Evolutionary conservation across 2,888 invertebrate species (phyloP).

Genomic region (Agonopterix subpropinquella): DNA sequence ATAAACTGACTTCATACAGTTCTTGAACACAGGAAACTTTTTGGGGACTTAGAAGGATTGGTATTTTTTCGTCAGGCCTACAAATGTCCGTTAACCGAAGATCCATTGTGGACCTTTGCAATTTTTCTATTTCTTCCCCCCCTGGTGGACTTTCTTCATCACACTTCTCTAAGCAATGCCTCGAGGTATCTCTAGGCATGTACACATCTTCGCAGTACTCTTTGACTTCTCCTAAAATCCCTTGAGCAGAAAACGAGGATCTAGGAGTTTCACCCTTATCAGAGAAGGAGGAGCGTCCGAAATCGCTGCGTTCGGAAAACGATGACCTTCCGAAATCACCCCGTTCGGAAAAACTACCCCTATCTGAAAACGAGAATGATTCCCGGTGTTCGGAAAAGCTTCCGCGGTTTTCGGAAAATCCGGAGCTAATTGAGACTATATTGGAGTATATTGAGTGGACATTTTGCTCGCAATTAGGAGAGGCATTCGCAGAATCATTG

Average conservation of each 20-base stretch:
- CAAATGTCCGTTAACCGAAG: constrained; percentile 56
- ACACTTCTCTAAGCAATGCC: constrained; percentile 45
- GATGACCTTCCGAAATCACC: constrained; percentile 62
- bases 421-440: constrained; percentile 75
- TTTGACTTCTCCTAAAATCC: constrained; percentile 57
- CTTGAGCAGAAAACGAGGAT: constrained; percentile 65
- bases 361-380: constrained; percentile 65
- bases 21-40: constrained; percentile 58
- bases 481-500: constrained; percentile 76
- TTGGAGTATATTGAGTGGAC: constrained; percentile 67
- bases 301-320: constrained; percentile 75
- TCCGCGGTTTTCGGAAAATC: constrained; percentile 75
- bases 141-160: constrained; percentile 41
- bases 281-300: constrained; percentile 60
- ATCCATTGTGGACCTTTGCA: constrained; percentile 65
- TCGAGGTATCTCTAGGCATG: constrained; percentile 51
- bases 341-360: constrained; percentile 65
- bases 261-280: constrained; percentile 66
- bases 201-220: constrained; percentile 60
- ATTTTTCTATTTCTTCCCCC: constrained; percentile 50
- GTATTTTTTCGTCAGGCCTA: constrained; percentile 50
- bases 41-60: constrained; percentile 57
- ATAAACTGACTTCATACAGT: constrained; percentile 84
- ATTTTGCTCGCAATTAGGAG: constrained; percentile 73
- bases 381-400: constrained; percentile 67